A percentile compares a stretch with the other conserved stretches of the same genome.
phyloP scores from a whole-genome alignment of 2,113 vertebrate genomes.

The Maccullochella peelii region DNA sequence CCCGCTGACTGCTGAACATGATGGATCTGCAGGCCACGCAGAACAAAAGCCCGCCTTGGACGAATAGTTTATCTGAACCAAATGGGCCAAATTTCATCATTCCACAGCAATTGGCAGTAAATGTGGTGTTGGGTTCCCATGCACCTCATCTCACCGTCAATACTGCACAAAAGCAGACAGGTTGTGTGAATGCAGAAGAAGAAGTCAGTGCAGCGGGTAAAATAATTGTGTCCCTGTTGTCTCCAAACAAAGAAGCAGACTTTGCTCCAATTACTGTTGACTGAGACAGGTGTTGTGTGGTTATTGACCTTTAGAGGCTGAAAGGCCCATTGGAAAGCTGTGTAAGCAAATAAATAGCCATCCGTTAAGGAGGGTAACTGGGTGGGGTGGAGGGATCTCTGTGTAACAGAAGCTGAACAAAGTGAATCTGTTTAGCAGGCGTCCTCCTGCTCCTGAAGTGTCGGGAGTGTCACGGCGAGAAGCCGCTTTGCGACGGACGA shows the following conservation, averaged over 20 bases:
- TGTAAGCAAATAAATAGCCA: slow-evolving; percentile 89
- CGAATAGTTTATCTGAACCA: slow-evolving; percentile 69
- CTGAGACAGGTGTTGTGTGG: slow-evolving; percentile 85
- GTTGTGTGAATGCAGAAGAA: neutral
- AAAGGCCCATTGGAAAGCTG: slow-evolving; percentile 80
- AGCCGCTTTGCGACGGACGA: slow-evolving; percentile 75
- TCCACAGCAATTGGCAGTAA: slow-evolving; percentile 78
- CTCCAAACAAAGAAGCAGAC: slow-evolving; percentile 75
- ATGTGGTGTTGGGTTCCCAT: slow-evolving; percentile 81
- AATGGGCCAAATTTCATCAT: slow-evolving; percentile 82
- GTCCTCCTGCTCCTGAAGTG: slow-evolving; percentile 70
- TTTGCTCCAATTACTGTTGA: slow-evolving; percentile 80
- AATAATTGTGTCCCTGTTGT: slow-evolving; percentile 32
- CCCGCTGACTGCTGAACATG: slow-evolving; percentile 33
- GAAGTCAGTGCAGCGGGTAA: neutral
- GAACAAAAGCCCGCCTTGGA: slow-evolving; percentile 61
- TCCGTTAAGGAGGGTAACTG: slow-evolving; percentile 74
- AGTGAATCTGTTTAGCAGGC: slow-evolving; percentile 87
- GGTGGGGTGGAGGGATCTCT: slow-evolving; percentile 29
- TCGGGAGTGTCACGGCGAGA: slow-evolving; percentile 46
- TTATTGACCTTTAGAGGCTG: slow-evolving; percentile 81
- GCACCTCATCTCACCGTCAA: slow-evolving; percentile 77
- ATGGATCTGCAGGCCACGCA: slow-evolving; percentile 56
- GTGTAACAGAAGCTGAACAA: slow-evolving; percentile 77
- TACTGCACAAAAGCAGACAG: slow-evolving; percentile 72